Evolutionary conservation across 30 jellyfish, hydroid and myxozoan genomes (phyloP).

Genomic region (Aurelia sp.): DNA sequence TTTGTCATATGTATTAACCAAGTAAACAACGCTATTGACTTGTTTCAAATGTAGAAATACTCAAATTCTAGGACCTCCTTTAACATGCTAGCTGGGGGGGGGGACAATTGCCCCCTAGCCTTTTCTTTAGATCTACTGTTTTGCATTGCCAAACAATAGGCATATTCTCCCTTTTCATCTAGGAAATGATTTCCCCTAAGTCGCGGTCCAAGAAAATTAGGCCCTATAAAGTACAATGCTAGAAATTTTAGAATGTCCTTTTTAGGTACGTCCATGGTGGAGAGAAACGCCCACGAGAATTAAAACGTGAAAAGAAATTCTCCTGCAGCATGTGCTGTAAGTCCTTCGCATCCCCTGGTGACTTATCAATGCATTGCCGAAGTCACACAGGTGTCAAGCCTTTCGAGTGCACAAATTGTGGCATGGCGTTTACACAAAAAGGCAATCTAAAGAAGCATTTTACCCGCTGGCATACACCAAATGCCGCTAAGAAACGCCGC

Average conservation of each 20-base stretch:
- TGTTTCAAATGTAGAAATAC: too few relatives aligned
- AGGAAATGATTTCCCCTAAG: too few relatives aligned
- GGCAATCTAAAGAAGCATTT: slow-evolving; percentile 74
- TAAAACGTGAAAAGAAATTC: slow-evolving; percentile 21
- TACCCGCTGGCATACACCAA: slow-evolving; percentile 62
- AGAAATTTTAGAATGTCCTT: not conserved
- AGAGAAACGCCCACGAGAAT: slow-evolving; percentile 59
- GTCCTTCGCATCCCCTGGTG: slow-evolving; percentile 62
- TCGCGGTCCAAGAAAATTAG: too few relatives aligned
- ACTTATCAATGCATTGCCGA: slow-evolving; percentile 66
- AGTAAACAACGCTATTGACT: too few relatives aligned
- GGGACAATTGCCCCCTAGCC: too few relatives aligned
- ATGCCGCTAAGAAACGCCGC: slow-evolving; percentile 48
- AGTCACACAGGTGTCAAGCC: slow-evolving; percentile 71
- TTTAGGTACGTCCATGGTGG: slow-evolving; percentile 78
- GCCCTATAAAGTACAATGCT: too few relatives aligned
- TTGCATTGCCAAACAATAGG: too few relatives aligned
- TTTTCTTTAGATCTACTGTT: too few relatives aligned
- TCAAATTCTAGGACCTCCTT: too few relatives aligned
- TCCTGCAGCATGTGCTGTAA: slow-evolving; percentile 64
- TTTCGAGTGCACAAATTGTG: slow-evolving; percentile 69
- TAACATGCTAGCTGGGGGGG: too few relatives aligned
- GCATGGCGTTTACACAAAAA: slow-evolving; percentile 75
- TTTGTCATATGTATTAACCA: too few relatives aligned
- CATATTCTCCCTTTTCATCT: too few relatives aligned